phyloP scores from a whole-genome alignment of 2,888 invertebrate species.

The Elysia crispata region DNA sequence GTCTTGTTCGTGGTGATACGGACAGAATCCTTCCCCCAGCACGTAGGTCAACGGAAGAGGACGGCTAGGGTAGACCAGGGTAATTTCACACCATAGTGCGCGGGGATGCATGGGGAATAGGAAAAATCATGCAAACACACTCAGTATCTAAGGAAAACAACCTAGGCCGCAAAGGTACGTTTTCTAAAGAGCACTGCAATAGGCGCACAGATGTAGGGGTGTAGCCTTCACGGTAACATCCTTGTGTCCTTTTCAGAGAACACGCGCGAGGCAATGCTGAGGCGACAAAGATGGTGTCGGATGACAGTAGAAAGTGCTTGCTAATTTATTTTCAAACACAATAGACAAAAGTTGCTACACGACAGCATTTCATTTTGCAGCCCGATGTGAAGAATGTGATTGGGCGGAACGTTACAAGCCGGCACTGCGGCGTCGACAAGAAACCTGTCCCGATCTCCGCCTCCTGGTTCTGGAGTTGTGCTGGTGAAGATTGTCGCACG shows the following conservation, averaged over 20 bases:
- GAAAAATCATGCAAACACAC: constrained; percentile 27
- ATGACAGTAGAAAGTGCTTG: constrained; percentile 48
- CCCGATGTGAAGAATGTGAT: too few species aligned
- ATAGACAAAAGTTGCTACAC: constrained; percentile 50
- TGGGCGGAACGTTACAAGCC: too few species aligned
- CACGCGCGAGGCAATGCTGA: constrained; percentile 49
- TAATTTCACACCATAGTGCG: constrained; percentile 41
- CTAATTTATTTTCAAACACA: constrained; percentile 52
- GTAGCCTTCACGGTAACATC: constrained; percentile 43
- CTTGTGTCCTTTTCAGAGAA: constrained; percentile 36
- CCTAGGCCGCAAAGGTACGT: constrained; percentile 26
- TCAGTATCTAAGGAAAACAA: constrained; percentile 38
- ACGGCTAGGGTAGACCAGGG: constrained; percentile 24
- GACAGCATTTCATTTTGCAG: background rate
- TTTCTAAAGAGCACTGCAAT: constrained; percentile 37
- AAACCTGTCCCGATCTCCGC: too few species aligned
- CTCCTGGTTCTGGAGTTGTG: too few species aligned
- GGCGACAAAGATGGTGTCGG: constrained; percentile 44
- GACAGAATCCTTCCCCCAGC: constrained; percentile 34
- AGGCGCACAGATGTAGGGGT: constrained; percentile 46
- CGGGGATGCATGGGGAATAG: constrained; percentile 14
- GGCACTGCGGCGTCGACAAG: too few species aligned
- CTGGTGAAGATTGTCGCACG: too few species aligned
- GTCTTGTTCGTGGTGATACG: constrained; percentile 31
- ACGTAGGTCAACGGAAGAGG: constrained; percentile 14